phyloP scores from a whole-genome alignment of 2,113 vertebrate species.

The Pteruthius melanotis region DNA sequence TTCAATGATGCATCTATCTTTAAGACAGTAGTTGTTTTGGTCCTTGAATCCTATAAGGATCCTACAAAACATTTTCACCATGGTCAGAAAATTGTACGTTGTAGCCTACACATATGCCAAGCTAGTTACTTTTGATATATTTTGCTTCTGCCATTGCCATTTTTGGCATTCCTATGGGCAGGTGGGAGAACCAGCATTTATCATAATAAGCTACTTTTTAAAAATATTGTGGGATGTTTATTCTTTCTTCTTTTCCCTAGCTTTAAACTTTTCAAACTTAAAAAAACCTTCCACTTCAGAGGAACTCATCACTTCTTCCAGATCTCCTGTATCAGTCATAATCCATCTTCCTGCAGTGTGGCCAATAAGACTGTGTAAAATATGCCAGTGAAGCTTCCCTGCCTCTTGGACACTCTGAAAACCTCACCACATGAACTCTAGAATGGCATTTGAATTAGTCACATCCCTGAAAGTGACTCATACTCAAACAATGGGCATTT shows the following conservation, averaged over 20 bases:
- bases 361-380: not conserved
- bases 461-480: not conserved
- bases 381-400: not conserved
- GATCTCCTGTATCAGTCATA: not conserved
- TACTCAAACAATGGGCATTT: not conserved
- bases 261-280: not conserved
- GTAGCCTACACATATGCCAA: not conserved
- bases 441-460: not conserved
- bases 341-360: not conserved
- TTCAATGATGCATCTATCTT: not conserved
- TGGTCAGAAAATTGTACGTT: not conserved
- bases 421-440: not conserved
- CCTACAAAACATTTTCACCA: not conserved
- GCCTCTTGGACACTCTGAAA: not conserved
- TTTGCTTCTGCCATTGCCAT: not conserved
- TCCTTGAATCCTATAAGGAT: not conserved
- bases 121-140: not conserved
- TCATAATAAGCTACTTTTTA: not conserved
- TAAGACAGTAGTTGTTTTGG: not conserved
- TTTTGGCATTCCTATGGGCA: not conserved
- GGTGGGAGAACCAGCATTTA: not conserved
- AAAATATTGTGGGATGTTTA: not conserved
- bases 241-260: not conserved
- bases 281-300: not conserved
- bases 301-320: not conserved